Percentiles rank a stretch among this genome's conserved stretches.
These are phyloP conservation scores for Oreochromis mossambicus DNA, from an alignment of 2,797 vertebrate genomes.

Conservation along the genomic window DNA sequence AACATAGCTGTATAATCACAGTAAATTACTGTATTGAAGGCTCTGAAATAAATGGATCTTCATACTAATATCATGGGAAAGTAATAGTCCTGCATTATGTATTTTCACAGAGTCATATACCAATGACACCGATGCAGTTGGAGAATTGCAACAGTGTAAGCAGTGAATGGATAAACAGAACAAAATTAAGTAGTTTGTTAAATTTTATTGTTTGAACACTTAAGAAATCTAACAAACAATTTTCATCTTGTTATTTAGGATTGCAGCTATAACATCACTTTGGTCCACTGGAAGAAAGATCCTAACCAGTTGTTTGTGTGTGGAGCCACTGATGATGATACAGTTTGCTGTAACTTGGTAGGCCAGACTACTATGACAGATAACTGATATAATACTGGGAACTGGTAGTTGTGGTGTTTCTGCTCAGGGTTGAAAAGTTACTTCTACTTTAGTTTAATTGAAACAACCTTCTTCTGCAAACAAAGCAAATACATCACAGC, in stretches of 20 bases:
- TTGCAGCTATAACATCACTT: constrained; percentile 28
- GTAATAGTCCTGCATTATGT: background rate
- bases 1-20: background rate
- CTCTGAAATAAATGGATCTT: background rate
- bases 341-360: constrained; percentile 62
- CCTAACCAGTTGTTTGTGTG: constrained; percentile 46
- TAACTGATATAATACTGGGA: background rate
- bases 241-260: constrained; percentile 14
- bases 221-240: background rate
- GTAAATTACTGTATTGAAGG: background rate
- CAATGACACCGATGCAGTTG: constrained; percentile 1
- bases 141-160: background rate
- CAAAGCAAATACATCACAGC: background rate
- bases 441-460: background rate
- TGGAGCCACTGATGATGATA: no score
- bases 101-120: constrained; percentile 5
- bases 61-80: background rate
- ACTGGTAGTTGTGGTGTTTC: background rate
- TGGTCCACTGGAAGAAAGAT: constrained; percentile 19
- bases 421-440: background rate
- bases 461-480: background rate
- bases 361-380: background rate
- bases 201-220: rapidly evolving
- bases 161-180: rapidly evolving
- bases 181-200: background rate